phyloP scores from a whole-genome alignment of 2,888 invertebrate species.

The Heliconius sara region DNA sequence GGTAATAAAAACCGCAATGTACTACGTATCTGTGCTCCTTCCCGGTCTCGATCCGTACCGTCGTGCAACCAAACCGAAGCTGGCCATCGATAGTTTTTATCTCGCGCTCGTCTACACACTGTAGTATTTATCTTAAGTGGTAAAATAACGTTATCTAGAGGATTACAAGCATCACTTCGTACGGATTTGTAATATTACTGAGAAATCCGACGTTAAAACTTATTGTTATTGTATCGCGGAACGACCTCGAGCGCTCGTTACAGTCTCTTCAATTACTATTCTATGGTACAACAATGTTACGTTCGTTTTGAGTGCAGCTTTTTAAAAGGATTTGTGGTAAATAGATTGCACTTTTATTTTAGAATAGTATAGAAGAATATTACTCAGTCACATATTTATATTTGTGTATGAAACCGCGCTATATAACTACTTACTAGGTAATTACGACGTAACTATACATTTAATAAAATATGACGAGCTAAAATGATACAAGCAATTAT shows the following conservation, averaged over 20 bases:
- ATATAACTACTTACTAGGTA: too few relatives aligned
- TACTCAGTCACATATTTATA: too few relatives aligned
- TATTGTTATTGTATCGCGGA: conserved; percentile 12
- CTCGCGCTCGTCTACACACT: conserved; percentile 21
- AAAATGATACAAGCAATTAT: too few relatives aligned
- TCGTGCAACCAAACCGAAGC: background rate
- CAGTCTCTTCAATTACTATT: conserved; percentile 1
- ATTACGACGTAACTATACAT: too few relatives aligned
- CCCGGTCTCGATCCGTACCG: background rate
- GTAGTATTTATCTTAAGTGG: conserved; percentile 11
- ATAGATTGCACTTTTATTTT: background rate
- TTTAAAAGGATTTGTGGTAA: conserved; percentile 2
- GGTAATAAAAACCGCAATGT: background rate
- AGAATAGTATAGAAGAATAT: background rate
- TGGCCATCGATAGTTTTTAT: conserved; percentile 35
- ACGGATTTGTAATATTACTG: conserved; percentile 30
- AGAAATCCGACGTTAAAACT: background rate
- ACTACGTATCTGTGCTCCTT: background rate
- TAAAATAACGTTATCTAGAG: conserved; percentile 20
- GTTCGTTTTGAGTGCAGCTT: background rate
- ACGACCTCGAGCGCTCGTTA: background rate
- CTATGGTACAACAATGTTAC: background rate
- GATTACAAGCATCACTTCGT: conserved; percentile 19
- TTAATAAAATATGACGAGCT: too few relatives aligned
- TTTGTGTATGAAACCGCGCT: too few relatives aligned